Evolutionary conservation across 1,140 invertebrate species (phyloP).

Genomic region (Hydropsyche tenuis): DNA sequence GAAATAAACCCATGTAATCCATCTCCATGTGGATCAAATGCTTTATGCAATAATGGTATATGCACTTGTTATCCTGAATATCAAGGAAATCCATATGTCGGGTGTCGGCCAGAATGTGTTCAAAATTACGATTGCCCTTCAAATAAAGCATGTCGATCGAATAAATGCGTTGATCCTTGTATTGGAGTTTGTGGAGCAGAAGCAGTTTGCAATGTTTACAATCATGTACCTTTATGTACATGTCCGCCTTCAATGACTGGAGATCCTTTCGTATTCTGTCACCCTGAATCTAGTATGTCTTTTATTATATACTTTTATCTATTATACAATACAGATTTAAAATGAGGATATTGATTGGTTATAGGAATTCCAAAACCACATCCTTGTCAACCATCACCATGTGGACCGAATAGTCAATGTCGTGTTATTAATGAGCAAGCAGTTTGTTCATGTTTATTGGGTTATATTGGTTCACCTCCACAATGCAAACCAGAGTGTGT

Average conservation of each 20-base stretch:
- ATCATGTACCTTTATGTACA: conserved; percentile 71
- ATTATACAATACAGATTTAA: conserved; percentile 37
- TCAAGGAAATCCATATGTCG: conserved; percentile 66
- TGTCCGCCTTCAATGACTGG: conserved; percentile 72
- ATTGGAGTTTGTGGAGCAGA: conserved; percentile 70
- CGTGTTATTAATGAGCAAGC: conserved; percentile 71
- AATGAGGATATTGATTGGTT: conserved; percentile 63
- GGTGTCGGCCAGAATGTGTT: conserved; percentile 70
- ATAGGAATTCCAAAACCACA: conserved; percentile 51
- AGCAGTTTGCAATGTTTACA: conserved; percentile 73
- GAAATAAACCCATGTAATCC: conserved; percentile 70
- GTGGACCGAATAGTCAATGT: conserved; percentile 72
- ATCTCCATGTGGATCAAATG: conserved; percentile 76
- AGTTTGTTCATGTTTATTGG: conserved; percentile 74
- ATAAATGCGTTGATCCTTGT: conserved; percentile 70
- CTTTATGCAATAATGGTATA: conserved; percentile 70
- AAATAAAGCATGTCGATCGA: conserved; percentile 67
- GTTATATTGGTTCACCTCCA: conserved; percentile 80
- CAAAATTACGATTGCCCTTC: conserved; percentile 67
- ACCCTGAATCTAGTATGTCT: conserved; percentile 63
- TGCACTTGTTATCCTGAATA: conserved; percentile 70
- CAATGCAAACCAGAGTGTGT: conserved; percentile 75
- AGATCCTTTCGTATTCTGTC: conserved; percentile 76
- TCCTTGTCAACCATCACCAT: conserved; percentile 68
- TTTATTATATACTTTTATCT: not conserved